These are phyloP conservation scores for Brachystomella parvula DNA, from an alignment of 1,140 invertebrate species.

Conservation along the genomic window DNA sequence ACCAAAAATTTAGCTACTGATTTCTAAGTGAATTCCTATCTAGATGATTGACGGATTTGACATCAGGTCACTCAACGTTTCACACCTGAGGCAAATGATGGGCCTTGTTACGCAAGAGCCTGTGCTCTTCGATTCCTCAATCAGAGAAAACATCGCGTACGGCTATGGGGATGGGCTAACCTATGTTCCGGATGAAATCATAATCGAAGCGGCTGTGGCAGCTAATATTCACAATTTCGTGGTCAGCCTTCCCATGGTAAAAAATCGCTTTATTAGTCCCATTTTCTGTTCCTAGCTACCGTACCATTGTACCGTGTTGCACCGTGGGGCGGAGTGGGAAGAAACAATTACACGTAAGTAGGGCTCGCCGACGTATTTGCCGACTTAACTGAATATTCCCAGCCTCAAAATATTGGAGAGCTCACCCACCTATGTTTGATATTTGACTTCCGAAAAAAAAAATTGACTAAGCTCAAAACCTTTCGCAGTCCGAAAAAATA, in stretches of 20 bases:
- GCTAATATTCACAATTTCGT: conserved; percentile 71
- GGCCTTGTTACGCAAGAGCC: conserved; percentile 54
- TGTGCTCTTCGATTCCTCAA: conserved; percentile 49
- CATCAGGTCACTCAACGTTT: conserved; percentile 34
- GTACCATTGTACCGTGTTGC: no score
- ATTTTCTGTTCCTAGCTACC: not conserved
- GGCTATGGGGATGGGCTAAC: conserved; percentile 38
- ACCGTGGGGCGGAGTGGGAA: no score
- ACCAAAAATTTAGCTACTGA: not conserved
- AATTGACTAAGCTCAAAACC: no score
- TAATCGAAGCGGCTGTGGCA: conserved; percentile 55
- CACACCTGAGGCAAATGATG: conserved; percentile 37
- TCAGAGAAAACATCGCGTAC: conserved; percentile 50
- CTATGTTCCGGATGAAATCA: conserved; percentile 43
- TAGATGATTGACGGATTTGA: conserved; percentile 33
- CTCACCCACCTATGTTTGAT: no score
- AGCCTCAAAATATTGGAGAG: no score
- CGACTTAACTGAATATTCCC: no score
- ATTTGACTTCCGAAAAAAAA: no score
- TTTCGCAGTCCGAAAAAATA: no score
- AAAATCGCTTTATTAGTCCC: not conserved
- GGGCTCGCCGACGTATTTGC: no score
- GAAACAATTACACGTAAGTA: no score
- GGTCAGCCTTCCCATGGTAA: conserved; percentile 55
- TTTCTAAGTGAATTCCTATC: conserved; percentile 1